Evolutionary conservation across 1,140 invertebrate genomes (phyloP), one percentile per base, ranked within the genome.

Genomic region (Trichonephila inaurata): DNA sequence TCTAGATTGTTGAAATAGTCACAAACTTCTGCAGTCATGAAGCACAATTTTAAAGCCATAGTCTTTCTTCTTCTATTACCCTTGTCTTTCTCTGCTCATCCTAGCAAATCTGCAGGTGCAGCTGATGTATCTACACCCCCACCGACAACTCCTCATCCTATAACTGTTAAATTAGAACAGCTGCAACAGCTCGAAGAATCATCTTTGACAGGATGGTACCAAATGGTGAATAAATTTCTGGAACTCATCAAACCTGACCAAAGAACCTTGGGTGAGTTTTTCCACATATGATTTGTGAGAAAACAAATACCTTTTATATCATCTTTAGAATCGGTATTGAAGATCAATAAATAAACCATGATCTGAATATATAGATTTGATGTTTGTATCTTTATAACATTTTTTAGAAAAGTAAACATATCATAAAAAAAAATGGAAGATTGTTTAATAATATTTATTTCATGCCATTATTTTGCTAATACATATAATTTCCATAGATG

Each of bases 211-310:
- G 92, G 92, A 62, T 93, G 92, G 92, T 93, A 93, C 40, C 85
- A 93, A 7, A 89, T 93, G 92, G 92, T 93, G 12, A 88, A 93
- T 33, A 89, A 81, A 28, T 93, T 93, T 58, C n/a, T 93, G 92
- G 69, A 72, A 72, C 18, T 93, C n/a, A 93, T 93, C 51, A 93
- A 93, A 66, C 92, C 92, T 4, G 91, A 93, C 28, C 83, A 87
- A 44, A 82, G 83, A 51, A 93, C 77, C 16, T 66, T 93, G 58
- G 92, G 92, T 93, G 19, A 89, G 66, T n/a, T 33, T 51, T 51
- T 51, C 7, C 7, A 12, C 7, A 51, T 51, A 1, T 51, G 2
- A 51, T 51, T 51, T 51, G n/a, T n/a, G 51, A 51, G 51, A 12
- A 5, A 19, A 64, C 3, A 24, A 8, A 8, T 85, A 1, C 28